Conservation (phyloP, 2,888 invertebrate species). For the Glaucopsyche alexis region DNA sequence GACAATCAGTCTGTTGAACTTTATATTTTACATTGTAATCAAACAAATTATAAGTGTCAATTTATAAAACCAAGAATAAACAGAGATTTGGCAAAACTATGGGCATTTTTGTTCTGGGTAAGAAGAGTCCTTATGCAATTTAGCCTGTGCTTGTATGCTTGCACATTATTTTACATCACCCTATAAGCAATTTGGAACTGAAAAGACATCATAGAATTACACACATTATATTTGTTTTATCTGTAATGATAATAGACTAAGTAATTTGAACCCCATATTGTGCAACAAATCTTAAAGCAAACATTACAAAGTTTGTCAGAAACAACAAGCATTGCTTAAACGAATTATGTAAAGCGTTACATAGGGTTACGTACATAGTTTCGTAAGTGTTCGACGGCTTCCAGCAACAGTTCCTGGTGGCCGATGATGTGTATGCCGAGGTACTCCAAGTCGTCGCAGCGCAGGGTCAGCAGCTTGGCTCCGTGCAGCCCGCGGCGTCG, state of each 20-base stretch:
- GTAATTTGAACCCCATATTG: not conserved
- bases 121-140: no score
- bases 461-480: slow-evolving; percentile 88
- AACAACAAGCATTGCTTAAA: slow-evolving; percentile 1
- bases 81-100: no score
- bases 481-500: slow-evolving; percentile 91
- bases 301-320: not conserved
- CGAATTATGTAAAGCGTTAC: slow-evolving; percentile 13
- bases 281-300: not conserved
- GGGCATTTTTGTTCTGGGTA: no score
- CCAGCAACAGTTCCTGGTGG: slow-evolving; percentile 95
- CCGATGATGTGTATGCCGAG: slow-evolving; percentile 92
- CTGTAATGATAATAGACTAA: not conserved
- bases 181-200: no score
- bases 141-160: no score
- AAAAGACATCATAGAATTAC: no score
- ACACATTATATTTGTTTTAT: not conserved
- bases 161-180: no score
- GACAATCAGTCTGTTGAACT: no score
- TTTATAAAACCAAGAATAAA: no score
- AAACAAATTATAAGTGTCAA: no score
- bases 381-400: slow-evolving; percentile 93
- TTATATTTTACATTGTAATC: not conserved
- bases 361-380: slow-evolving; percentile 87
- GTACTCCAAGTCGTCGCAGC: slow-evolving; percentile 93